Evolutionary conservation across 2,797 vertebrate species (phyloP).

Genomic region (Leptodactylus fallax): DNA sequence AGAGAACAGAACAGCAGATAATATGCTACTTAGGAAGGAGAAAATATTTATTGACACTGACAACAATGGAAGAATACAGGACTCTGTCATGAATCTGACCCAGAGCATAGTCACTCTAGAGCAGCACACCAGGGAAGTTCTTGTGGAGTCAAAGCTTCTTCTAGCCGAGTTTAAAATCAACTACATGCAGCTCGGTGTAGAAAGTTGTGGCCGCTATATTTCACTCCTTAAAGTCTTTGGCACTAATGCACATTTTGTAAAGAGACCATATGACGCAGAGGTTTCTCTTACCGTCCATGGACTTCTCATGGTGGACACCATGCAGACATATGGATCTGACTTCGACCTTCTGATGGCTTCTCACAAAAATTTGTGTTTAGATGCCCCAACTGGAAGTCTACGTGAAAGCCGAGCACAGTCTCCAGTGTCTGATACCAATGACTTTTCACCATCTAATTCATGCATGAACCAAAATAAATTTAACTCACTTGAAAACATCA

Average conservation of each 20-base stretch:
- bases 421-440: conserved; percentile 75
- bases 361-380: conserved; percentile 95
- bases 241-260: conserved; percentile 94
- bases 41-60: conserved; percentile 87
- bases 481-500: conserved; percentile 65
- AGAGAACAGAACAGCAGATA: conserved; percentile 77
- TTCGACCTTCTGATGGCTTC: conserved; percentile 97
- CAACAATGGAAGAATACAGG: conserved; percentile 87
- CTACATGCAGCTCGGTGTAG: conserved; percentile 96
- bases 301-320: conserved; percentile 92
- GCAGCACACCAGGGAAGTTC: conserved; percentile 92
- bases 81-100: conserved; percentile 89
- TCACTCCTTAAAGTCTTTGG: conserved; percentile 97
- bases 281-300: conserved; percentile 95
- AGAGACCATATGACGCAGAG: conserved; percentile 93
- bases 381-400: conserved; percentile 92
- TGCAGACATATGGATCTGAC: conserved; percentile 95
- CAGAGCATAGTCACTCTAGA: conserved; percentile 93
- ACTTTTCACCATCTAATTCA: conserved; percentile 29
- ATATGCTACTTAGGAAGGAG: conserved; percentile 82
- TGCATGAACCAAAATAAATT: conserved; percentile 69
- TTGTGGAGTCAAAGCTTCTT: conserved; percentile 95
- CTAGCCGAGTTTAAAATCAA: conserved; percentile 95
- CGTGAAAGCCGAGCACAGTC: conserved; percentile 90
- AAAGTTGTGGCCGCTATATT: conserved; percentile 93